Conservation (phyloP, 2,888 invertebrate genomes). For the Tupiocoris notatus region DNA sequence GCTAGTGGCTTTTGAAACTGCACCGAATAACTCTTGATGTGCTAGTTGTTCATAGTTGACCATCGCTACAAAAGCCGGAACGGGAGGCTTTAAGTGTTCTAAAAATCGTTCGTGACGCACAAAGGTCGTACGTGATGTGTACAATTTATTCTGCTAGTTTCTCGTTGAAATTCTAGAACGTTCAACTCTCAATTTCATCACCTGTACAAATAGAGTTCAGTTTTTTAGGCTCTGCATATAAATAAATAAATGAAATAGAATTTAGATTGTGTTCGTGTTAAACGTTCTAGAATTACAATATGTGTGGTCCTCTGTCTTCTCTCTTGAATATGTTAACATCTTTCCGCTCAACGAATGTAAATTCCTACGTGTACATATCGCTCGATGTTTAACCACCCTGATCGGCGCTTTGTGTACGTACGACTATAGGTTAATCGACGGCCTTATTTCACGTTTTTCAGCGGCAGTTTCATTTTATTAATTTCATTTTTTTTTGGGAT, state of each 20-base stretch:
- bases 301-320: neutral
- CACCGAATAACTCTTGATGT: neutral
- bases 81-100: neutral
- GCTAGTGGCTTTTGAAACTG: neutral
- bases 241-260: no score
- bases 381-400: slow-evolving; percentile 2
- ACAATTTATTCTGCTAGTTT: no score
- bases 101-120: neutral
- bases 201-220: no score
- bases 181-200: no score
- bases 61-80: neutral
- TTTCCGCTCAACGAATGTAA: slow-evolving; percentile 11
- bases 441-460: neutral
- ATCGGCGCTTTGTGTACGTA: neutral
- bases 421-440: neutral
- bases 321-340: slow-evolving; percentile 2
- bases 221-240: no score
- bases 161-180: neutral
- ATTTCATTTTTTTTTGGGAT: slow-evolving; percentile 10
- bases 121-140: no score
- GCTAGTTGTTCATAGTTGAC: no score
- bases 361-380: slow-evolving; percentile 12
- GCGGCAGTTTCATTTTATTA: slow-evolving; percentile 14
- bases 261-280: neutral
- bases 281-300: neutral